Base-by-base conservation (phyloP, 2,113 vertebrate species). In the Bujurquina vittata region DNA sequence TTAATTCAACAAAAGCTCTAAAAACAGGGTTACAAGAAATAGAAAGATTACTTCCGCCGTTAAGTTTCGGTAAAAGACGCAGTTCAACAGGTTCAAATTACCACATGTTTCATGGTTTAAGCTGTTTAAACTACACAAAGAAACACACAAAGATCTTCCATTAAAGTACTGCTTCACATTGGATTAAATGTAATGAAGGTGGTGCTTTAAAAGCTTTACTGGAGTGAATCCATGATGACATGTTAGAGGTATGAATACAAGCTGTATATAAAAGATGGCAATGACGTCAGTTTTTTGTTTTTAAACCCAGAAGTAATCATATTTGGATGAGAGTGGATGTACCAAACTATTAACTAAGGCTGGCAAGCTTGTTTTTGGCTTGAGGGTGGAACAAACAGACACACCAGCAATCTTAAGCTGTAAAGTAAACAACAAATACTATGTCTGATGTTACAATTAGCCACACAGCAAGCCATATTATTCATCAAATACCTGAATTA, bases 1-100 rank as follows among this genome's bases (percentile, higher is more conserved):
- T 59, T 1, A 88, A 88, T 84, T 63, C 33, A 59, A 11, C 37
- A 59, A 67, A 77, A 65, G 33, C 75, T 76, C 60, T 69, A 67
- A 73, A 75, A 3, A 35, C 9, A 33, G 26, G 0, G 10, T 75
- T 78, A 74, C 10, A 20, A 56, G 6, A 17, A 3, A 22, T 0
- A 7, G 33, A 80, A 22, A 1, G 7, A 10, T 22, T 29, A 52
- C 1, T 14, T 46, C 26, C 1, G 2, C 14, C 26, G 10, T 15
- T 26, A 58, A 43, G 37, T 3, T 67, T 67, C 17, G 23, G 63
- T 10, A 67, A 26, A 67, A 46, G 37, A 17, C 46, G n/a, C 23
- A 20, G 75, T 81, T 81, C 55, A 89, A 76, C 26, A 22, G 23
- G 11, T 58, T 29, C 43, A 22, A 76, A 67, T 69, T 14, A 80